Evolutionary conservation across 2,888 invertebrate species (phyloP).

Genomic region (Venusia cambrica): DNA sequence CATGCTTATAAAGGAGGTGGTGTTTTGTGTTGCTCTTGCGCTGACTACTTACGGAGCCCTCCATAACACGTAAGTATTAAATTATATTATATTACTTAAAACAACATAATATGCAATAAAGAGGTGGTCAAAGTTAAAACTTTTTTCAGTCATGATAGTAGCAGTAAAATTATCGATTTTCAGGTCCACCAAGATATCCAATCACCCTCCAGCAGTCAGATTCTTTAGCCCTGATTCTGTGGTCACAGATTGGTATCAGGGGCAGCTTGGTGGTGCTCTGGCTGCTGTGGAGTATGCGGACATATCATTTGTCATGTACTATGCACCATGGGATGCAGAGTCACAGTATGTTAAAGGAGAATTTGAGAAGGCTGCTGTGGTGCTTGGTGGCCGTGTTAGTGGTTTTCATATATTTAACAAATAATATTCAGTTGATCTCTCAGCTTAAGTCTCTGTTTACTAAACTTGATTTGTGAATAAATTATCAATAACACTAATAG

Average conservation of each 20-base stretch:
- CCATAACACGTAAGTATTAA: constrained; percentile 85
- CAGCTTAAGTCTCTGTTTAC: too few species aligned
- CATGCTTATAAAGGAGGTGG: constrained; percentile 83
- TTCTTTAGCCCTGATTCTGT: constrained; percentile 86
- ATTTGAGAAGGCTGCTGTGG: constrained; percentile 87
- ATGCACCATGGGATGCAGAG: constrained; percentile 97
- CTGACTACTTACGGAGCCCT: constrained; percentile 86
- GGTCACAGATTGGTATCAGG: constrained; percentile 89
- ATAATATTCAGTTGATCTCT: too few species aligned
- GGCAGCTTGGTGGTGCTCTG: constrained; percentile 85
- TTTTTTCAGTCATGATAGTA: background rate
- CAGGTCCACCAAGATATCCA: constrained; percentile 63
- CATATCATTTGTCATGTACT: constrained; percentile 94
- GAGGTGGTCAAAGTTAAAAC: too few species aligned
- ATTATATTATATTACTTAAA: too few species aligned
- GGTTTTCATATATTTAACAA: constrained; percentile 19
- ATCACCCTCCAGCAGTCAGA: constrained; percentile 80
- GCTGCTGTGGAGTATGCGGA: constrained; percentile 84
- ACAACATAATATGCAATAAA: too few species aligned
- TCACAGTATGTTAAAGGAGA: constrained; percentile 87
- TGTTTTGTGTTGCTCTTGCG: constrained; percentile 83
- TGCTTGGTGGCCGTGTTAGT: constrained; percentile 85
- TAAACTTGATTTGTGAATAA: background rate
- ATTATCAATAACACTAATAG: background rate
- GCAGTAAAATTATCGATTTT: too few species aligned